phyloP scores from a whole-genome alignment of 2,797 vertebrate species.

The Enteromius fasciolatus region DNA sequence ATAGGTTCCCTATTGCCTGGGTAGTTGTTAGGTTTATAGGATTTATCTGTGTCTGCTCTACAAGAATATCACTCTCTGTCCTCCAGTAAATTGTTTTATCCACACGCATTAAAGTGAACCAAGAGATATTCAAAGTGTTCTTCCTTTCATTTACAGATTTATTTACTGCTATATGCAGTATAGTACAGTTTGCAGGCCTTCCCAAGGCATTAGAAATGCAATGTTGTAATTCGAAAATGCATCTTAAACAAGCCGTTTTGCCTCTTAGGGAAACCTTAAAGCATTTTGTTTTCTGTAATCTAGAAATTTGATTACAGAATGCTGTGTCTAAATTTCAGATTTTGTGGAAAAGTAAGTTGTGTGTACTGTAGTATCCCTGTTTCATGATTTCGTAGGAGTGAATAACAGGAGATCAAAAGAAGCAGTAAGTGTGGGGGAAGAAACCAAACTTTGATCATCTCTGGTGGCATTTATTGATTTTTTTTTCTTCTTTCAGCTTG shows the following conservation, averaged over 20 bases:
- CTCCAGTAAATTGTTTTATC: constrained; percentile 49
- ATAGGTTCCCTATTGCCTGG: constrained; percentile 62
- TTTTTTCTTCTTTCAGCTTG: constrained; percentile 49
- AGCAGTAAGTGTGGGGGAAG: constrained; percentile 39
- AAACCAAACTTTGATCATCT: constrained; percentile 57
- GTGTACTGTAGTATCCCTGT: neutral
- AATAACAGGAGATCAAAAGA: constrained; percentile 52
- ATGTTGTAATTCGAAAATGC: neutral
- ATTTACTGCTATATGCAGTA: constrained; percentile 26
- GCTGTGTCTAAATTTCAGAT: neutral
- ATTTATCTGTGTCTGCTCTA: constrained; percentile 27
- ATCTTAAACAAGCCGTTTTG: neutral
- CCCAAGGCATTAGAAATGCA: neutral
- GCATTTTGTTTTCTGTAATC: neutral
- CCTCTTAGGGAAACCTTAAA: neutral
- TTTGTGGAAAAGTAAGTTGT: constrained; percentile 3
- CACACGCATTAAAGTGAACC: constrained; percentile 41
- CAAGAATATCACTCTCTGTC: constrained; percentile 26
- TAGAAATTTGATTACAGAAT: neutral
- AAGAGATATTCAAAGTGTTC: constrained; percentile 40
- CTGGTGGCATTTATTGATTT: constrained; percentile 47
- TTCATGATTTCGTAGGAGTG: constrained; percentile 32
- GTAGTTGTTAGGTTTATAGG: constrained; percentile 46
- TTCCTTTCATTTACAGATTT: constrained; percentile 43
- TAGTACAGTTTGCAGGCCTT: constrained; percentile 3